These are phyloP conservation scores for Nannobrachium achirus DNA, from an alignment of 2,113 vertebrate genomes.

Conservation along the genomic window DNA sequence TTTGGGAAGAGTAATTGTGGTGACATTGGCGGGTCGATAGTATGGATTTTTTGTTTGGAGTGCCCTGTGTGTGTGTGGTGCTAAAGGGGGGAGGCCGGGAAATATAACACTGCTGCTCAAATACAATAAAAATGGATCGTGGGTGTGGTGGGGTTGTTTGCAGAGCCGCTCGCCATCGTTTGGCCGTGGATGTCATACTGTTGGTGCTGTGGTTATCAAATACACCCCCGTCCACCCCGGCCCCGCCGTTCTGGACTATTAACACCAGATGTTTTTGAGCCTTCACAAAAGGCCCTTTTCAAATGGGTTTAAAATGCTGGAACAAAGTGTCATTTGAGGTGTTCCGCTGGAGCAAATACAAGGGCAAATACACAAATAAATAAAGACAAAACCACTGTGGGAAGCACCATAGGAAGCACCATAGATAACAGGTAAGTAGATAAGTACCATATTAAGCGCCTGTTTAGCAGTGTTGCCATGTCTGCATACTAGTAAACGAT, in stretches of 20 bases:
- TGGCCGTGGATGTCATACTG: slow-evolving; percentile 89
- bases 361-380: slow-evolving; percentile 32
- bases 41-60: slow-evolving; percentile 99
- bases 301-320: slow-evolving; percentile 53
- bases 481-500: no score
- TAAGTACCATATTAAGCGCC: no score
- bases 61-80: slow-evolving; percentile 98
- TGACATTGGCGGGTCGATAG: slow-evolving; percentile 98
- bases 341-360: slow-evolving; percentile 36
- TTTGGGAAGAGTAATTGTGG: slow-evolving; percentile 99
- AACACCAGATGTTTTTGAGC: slow-evolving; percentile 63
- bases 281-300: slow-evolving; percentile 55
- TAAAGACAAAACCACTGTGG: slow-evolving; percentile 15
- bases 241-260: slow-evolving; percentile 74
- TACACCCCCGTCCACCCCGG: slow-evolving; percentile 40
- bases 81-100: slow-evolving; percentile 96
- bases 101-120: slow-evolving; percentile 96
- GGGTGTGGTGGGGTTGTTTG: slow-evolving; percentile 90
- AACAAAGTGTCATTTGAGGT: slow-evolving; percentile 57
- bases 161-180: slow-evolving; percentile 90
- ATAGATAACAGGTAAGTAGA: no score
- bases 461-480: no score
- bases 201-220: slow-evolving; percentile 80
- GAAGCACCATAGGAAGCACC: no score
- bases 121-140: slow-evolving; percentile 99